phyloP scores from a whole-genome alignment of 2,888 invertebrate species.

The Clitarchus hookeri region DNA sequence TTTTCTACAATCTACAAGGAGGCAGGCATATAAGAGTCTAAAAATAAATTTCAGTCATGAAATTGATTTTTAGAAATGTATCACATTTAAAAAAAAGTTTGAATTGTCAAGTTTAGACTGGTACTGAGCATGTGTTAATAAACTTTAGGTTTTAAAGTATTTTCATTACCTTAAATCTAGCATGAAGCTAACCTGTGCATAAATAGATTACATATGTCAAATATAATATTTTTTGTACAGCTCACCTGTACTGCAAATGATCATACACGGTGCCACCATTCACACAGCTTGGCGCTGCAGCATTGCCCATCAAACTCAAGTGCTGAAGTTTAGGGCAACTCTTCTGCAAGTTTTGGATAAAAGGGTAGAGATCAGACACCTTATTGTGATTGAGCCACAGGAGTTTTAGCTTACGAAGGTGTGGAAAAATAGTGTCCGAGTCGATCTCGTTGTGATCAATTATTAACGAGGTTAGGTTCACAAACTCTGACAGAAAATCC shows the following conservation, averaged over 20 bases:
- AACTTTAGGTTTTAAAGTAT: too few relatives aligned
- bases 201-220: too few relatives aligned
- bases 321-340: conserved; percentile 75
- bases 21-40: too few relatives aligned
- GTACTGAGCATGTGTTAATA: too few relatives aligned
- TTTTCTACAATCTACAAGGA: too few relatives aligned
- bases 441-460: conserved; percentile 79
- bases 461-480: conserved; percentile 74
- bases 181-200: too few relatives aligned
- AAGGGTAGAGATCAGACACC: conserved; percentile 68
- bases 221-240: too few relatives aligned
- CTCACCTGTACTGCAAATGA: conserved; percentile 75
- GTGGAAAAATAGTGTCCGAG: conserved; percentile 71
- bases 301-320: conserved; percentile 84
- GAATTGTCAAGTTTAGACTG: too few relatives aligned
- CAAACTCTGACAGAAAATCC: conserved; percentile 69
- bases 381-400: conserved; percentile 71
- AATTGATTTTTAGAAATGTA: too few relatives aligned
- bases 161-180: too few relatives aligned
- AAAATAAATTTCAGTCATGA: too few relatives aligned
- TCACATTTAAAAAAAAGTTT: too few relatives aligned
- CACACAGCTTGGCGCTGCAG: conserved; percentile 75
- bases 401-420: conserved; percentile 71
- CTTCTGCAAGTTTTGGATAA: conserved; percentile 69
- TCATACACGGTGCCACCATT: conserved; percentile 77